A percentile compares a stretch with the other conserved stretches of the same genome.
These are phyloP conservation scores for Enteromius anoplus DNA, from an alignment of 2,797 vertebrate genomes.

Conservation along the genomic window DNA sequence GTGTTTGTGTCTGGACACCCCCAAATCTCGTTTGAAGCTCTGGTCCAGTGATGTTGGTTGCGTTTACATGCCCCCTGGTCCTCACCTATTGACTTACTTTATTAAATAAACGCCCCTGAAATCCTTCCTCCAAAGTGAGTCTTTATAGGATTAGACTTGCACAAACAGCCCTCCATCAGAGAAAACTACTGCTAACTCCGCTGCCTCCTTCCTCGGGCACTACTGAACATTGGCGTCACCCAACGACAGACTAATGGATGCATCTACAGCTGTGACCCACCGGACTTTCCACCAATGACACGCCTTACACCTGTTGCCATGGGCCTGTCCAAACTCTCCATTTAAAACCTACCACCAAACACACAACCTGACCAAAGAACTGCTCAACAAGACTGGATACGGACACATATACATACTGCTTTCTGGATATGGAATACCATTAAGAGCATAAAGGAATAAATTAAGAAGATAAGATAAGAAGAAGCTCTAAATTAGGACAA, in stretches of 20 bases:
- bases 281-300: slow-evolving; percentile 65
- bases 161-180: slow-evolving; percentile 71
- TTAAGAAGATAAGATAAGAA: too few relatives aligned
- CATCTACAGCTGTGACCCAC: slow-evolving; percentile 69
- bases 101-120: slow-evolving; percentile 76
- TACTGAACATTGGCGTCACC: slow-evolving; percentile 60
- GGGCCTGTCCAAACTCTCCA: slow-evolving; percentile 54
- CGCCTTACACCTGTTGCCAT: slow-evolving; percentile 67
- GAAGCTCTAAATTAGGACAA: not conserved
- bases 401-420: not conserved
- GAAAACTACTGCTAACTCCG: slow-evolving; percentile 45
- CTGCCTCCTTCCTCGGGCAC: not conserved
- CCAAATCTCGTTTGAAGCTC: slow-evolving; percentile 61
- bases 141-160: slow-evolving; percentile 80
- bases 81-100: slow-evolving; percentile 72
- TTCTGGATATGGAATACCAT: not conserved
- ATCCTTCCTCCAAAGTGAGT: slow-evolving; percentile 69
- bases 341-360: slow-evolving; percentile 66
- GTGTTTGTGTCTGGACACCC: slow-evolving; percentile 71
- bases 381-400: slow-evolving; percentile 28
- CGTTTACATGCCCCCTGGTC: slow-evolving; percentile 62
- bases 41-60: slow-evolving; percentile 58
- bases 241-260: slow-evolving; percentile 67
- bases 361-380: slow-evolving; percentile 46
- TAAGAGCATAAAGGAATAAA: not conserved